Evolutionary conservation across 2,888 invertebrate species (phyloP).

Genomic region (Cyrtodaria siliqua): DNA sequence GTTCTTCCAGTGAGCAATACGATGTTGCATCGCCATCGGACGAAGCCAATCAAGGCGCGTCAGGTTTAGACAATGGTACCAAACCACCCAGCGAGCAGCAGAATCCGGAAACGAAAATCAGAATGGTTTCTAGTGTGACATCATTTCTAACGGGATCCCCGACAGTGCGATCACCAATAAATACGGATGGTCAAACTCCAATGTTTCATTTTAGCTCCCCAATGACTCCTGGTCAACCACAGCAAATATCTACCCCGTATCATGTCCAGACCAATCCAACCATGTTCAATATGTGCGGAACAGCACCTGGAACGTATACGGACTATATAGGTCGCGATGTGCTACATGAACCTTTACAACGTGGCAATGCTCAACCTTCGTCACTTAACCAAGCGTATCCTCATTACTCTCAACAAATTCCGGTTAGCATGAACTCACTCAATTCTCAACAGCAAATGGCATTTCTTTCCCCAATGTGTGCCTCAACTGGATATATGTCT

Average conservation of each 20-base stretch:
- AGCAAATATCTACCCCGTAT: constrained; percentile 54
- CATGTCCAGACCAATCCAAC: constrained; percentile 51
- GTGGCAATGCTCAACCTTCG: constrained; percentile 57
- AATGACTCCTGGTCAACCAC: constrained; percentile 42
- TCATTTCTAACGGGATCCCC: constrained; percentile 78
- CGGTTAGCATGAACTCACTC: constrained; percentile 31
- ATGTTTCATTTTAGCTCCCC: constrained; percentile 65
- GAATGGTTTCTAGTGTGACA: constrained; percentile 79
- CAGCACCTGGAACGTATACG: constrained; percentile 47
- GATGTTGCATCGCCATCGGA: constrained; percentile 22
- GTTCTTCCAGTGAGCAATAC: constrained; percentile 42
- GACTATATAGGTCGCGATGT: constrained; percentile 60
- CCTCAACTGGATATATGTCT: constrained; percentile 64
- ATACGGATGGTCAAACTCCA: constrained; percentile 42
- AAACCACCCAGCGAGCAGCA: constrained; percentile 18
- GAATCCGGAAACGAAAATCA: constrained; percentile 67
- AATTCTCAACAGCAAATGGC: constrained; percentile 63
- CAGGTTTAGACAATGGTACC: no score
- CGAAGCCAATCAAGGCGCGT: constrained; percentile 20
- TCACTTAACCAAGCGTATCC: constrained; percentile 49
- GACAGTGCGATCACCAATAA: constrained; percentile 42
- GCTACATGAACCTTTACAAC: constrained; percentile 54
- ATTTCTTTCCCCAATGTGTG: constrained; percentile 71
- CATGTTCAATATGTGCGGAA: constrained; percentile 51
- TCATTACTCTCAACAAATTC: constrained; percentile 55